These are phyloP conservation scores for Ellobium chinense DNA, from an alignment of 2,888 invertebrate genomes.

Conservation along the genomic window DNA sequence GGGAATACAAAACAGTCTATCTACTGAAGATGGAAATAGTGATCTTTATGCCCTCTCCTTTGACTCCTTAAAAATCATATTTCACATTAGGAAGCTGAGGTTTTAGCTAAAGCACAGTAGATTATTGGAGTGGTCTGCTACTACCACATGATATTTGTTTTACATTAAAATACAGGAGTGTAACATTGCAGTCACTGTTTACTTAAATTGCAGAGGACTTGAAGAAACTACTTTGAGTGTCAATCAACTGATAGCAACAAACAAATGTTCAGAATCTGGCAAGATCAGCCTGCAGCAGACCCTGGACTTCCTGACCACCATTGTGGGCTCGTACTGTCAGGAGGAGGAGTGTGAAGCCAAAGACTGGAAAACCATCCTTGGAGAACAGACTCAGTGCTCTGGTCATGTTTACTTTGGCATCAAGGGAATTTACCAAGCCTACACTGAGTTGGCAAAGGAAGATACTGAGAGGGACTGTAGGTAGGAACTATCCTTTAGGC, in stretches of 20 bases:
- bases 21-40: no score
- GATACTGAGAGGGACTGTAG: slow-evolving; percentile 7
- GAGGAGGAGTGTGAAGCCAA: background rate
- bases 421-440: slow-evolving; percentile 3
- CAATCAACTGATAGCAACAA: background rate
- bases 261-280: slow-evolving; percentile 10
- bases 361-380: background rate
- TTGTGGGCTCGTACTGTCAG: slow-evolving; percentile 18
- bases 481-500: no score
- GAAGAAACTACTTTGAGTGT: slow-evolving; percentile 12
- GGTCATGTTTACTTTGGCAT: slow-evolving; percentile 30
- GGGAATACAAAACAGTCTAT: no score
- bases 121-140: no score
- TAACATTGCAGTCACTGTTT: no score
- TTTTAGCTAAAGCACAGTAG: no score
- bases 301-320: background rate
- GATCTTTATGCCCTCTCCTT: no score
- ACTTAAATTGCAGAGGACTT: background rate
- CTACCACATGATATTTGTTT: no score
- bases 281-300: background rate
- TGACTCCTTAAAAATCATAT: no score
- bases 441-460: background rate
- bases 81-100: no score
- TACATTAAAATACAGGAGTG: no score
- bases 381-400: background rate